Evolutionary conservation across 2,797 vertebrate species (phyloP), one percentile per base, ranked within the genome.

Genomic region (Coregonus ussuriensis): DNA sequence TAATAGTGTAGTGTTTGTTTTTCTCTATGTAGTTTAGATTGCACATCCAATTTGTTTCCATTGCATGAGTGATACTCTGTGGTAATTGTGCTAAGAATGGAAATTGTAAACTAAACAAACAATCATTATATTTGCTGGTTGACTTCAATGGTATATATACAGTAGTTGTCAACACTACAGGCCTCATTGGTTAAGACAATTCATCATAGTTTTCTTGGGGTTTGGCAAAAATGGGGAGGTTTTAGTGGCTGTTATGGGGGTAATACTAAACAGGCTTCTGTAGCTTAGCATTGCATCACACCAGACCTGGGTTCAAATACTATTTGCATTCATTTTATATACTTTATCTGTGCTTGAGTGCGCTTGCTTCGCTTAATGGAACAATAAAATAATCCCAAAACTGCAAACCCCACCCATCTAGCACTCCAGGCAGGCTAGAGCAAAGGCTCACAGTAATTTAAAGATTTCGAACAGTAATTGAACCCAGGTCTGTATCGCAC

Each of bases 1-100:
- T 85, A 88, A 89, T 89, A 85, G 88, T 25, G 88, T 91, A 89
- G 84, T 88, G 91, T 91, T 93, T 91, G 88, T 91, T 91, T 91
- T 87, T 89, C 81, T 85, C 89, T 86, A 90, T 88, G 86, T 80
- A 81, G 77, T 83, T 88, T 79, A 52, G 72, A 78, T 86, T 77
- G 83, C 83, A 81, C 78, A 81, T 31, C 25, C 16, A 11, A 71
- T 66, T 85, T 84, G 89, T 85, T 87, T 90, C 85, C 87, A 68
- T 77, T 16, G 77, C 79, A 59, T 70, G 83, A 85, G 71, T 79
- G 82, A 88, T 84, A 79, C 82, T 86, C 6, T 66, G 74, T 85
- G 79, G 82, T 86, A 89, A 88, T 88, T 89, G 89, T 78, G 85
- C 85, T 81, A 82, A 88, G 78, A 88, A 84, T 89, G 74, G 86